Conservation (phyloP, 2,797 vertebrate genomes). For the Ctenochaetus hawaiiensis region DNA sequence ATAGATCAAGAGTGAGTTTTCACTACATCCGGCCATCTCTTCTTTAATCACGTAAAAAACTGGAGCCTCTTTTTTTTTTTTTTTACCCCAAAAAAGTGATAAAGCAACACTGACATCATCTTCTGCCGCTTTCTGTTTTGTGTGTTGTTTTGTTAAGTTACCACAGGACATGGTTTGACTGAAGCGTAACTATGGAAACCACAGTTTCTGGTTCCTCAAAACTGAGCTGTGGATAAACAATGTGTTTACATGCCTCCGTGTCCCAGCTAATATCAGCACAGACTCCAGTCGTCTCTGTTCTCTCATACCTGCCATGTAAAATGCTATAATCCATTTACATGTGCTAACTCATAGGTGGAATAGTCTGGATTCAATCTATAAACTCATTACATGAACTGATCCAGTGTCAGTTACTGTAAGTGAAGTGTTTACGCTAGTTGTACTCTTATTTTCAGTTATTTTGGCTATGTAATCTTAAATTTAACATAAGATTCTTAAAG, state of each 20-base stretch:
- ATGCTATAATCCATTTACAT: not conserved
- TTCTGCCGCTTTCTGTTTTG: slow-evolving; percentile 24
- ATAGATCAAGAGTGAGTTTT: slow-evolving; percentile 12
- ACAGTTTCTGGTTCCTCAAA: slow-evolving; percentile 23
- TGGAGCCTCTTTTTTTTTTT: not conserved
- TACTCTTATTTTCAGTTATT: too few relatives aligned
- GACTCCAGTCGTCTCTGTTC: not conserved
- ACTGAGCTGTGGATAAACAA: slow-evolving; percentile 36
- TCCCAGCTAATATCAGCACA: slow-evolving; percentile 20
- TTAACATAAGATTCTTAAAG: too few relatives aligned
- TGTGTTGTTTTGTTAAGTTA: slow-evolving; percentile 29
- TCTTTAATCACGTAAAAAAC: slow-evolving; percentile 29
- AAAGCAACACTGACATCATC: slow-evolving; percentile 27
- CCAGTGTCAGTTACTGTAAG: not conserved
- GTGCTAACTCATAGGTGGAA: not conserved
- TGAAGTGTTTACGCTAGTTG: not conserved
- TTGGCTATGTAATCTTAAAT: not conserved
- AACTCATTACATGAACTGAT: not conserved
- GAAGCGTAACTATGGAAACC: slow-evolving; percentile 57
- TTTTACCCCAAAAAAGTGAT: slow-evolving; percentile 8
- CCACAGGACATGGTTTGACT: slow-evolving; percentile 30
- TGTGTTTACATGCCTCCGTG: slow-evolving; percentile 26
- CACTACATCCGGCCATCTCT: not conserved
- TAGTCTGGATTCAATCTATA: not conserved
- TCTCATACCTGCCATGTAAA: not conserved